These are phyloP conservation scores for Macrosteles quadrilineatus DNA, from an alignment of 1,140 invertebrate species.

Conservation along the genomic window DNA sequence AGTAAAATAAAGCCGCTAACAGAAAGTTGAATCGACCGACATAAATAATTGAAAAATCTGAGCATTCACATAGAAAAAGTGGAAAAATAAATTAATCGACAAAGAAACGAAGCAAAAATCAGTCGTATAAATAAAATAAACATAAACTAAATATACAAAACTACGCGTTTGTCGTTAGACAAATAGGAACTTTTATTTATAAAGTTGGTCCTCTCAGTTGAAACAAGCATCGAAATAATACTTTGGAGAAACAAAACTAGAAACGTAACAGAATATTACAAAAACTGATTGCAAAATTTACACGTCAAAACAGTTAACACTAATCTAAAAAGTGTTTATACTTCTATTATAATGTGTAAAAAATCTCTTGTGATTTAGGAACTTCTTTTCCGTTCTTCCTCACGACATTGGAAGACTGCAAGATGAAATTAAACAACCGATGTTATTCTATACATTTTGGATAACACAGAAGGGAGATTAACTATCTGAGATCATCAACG, in stretches of 20 bases:
- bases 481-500: conserved; percentile 21
- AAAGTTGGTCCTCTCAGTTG: conserved; percentile 27
- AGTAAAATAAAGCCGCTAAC: background rate
- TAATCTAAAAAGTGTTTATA: no score
- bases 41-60: conserved; percentile 16
- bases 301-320: conserved; percentile 17
- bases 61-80: conserved; percentile 16
- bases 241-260: background rate
- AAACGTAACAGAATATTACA: conserved; percentile 19
- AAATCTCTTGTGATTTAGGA: conserved; percentile 5
- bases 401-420: background rate
- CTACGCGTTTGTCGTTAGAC: conserved; percentile 27
- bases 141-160: conserved; percentile 21
- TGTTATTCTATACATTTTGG: conserved; percentile 18
- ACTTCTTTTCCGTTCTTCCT: background rate
- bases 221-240: conserved; percentile 5
- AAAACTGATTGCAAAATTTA: conserved; percentile 1
- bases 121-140: conserved; percentile 24
- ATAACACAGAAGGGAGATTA: conserved; percentile 16
- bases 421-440: conserved; percentile 8
- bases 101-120: conserved; percentile 15
- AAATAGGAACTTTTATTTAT: conserved; percentile 31
- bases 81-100: conserved; percentile 19
- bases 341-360: background rate
- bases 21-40: conserved; percentile 3